Conservation (phyloP, 1,140 invertebrate genomes). For the Drosophila azteca region DNA sequence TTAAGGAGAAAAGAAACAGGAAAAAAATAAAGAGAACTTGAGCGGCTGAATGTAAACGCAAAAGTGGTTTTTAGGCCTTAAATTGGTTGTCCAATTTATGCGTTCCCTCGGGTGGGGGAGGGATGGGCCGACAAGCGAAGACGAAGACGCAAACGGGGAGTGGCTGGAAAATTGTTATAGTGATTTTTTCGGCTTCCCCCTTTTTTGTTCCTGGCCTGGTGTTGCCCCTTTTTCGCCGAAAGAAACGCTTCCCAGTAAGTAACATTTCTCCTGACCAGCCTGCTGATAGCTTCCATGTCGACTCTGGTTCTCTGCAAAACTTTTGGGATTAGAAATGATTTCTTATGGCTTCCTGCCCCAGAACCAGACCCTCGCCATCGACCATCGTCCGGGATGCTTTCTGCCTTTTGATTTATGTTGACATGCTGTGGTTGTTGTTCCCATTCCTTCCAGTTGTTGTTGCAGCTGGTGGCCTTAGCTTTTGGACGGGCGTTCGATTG, state of each 20-base stretch:
- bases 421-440: slow-evolving; percentile 67
- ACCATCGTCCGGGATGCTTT: slow-evolving; percentile 44
- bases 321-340: slow-evolving; percentile 81
- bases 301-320: slow-evolving; percentile 46
- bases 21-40: slow-evolving; percentile 33
- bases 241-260: slow-evolving; percentile 59
- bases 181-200: slow-evolving; percentile 38
- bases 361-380: slow-evolving; percentile 4
- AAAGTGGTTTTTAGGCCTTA: slow-evolving; percentile 81
- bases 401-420: slow-evolving; percentile 81
- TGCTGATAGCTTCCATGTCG: slow-evolving; percentile 66
- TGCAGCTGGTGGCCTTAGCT: slow-evolving; percentile 37
- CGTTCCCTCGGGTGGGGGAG: slow-evolving; percentile 47
- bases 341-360: slow-evolving; percentile 61
- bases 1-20: slow-evolving; percentile 46
- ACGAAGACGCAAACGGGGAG: slow-evolving; percentile 5
- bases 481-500: slow-evolving; percentile 60
- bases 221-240: slow-evolving; percentile 3
- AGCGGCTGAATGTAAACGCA: slow-evolving; percentile 73
- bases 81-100: slow-evolving; percentile 81
- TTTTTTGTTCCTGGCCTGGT: not conserved
- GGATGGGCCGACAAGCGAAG: slow-evolving; percentile 11
- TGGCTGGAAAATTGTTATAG: slow-evolving; percentile 33
- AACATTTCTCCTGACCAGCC: slow-evolving; percentile 48
- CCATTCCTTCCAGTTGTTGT: slow-evolving; percentile 11